Percentiles rank a stretch among this genome's conserved stretches.
These are phyloP conservation scores for Todiramphus saurophagus DNA, from an alignment of 2,113 vertebrate genomes.

Conservation along the genomic window DNA sequence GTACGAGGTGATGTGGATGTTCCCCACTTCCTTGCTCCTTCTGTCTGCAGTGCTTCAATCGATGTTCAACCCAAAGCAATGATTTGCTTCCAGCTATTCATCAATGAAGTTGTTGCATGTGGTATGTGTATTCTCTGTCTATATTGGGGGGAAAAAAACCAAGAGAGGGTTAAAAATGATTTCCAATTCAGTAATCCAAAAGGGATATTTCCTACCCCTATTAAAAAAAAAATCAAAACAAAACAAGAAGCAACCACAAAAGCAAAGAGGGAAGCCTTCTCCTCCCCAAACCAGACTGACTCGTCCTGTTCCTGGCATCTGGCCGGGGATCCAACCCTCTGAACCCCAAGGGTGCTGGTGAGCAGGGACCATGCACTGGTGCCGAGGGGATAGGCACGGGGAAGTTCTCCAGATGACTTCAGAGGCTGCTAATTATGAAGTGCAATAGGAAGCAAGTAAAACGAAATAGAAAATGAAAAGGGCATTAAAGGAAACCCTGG, in stretches of 20 bases:
- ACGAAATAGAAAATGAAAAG: background rate
- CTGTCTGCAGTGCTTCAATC: background rate
- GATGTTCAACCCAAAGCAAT: background rate
- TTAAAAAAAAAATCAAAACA: background rate
- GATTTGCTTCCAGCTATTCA: background rate
- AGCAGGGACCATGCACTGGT: background rate
- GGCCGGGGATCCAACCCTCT: background rate
- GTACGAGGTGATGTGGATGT: background rate
- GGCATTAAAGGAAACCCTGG: background rate
- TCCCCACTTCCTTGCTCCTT: background rate
- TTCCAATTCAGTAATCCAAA: background rate
- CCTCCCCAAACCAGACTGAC: background rate
- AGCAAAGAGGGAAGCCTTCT: background rate
- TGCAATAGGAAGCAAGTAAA: background rate
- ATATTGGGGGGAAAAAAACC: rapidly evolving
- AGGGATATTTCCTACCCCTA: background rate
- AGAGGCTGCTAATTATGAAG: background rate
- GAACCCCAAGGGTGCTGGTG: rapidly evolving
- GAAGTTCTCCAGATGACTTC: background rate
- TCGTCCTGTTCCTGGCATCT: background rate
- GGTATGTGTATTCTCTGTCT: background rate
- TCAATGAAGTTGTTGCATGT: no score
- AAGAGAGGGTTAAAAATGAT: background rate
- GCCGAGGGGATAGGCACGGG: background rate
- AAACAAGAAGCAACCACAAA: background rate